phyloP scores from a whole-genome alignment of 1,140 invertebrate species.

The Asbolus verrucosus region DNA sequence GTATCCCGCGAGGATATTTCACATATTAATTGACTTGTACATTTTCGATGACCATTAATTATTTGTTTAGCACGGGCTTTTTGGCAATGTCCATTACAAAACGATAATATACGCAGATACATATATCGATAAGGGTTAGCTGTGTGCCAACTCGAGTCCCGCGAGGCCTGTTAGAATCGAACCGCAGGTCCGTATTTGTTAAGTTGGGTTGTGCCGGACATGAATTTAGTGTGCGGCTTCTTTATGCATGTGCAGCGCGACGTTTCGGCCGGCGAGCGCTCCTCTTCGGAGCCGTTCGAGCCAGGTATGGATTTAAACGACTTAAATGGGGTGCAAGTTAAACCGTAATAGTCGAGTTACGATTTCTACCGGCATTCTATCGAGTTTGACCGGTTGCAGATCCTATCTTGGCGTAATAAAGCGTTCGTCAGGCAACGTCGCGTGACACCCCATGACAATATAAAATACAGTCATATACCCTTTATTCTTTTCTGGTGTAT shows the following conservation, averaged over 20 bases:
- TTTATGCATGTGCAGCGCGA: not conserved
- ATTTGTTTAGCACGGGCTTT: slow-evolving; percentile 37
- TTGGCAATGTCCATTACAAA: slow-evolving; percentile 39
- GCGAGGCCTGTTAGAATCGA: slow-evolving; percentile 37
- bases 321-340: slow-evolving; percentile 37
- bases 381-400: slow-evolving; percentile 56
- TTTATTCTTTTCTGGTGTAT: slow-evolving; percentile 54
- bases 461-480: slow-evolving; percentile 59
- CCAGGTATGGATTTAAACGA: slow-evolving; percentile 8
- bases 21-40: slow-evolving; percentile 38
- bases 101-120: slow-evolving; percentile 40
- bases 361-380: slow-evolving; percentile 46
- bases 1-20: slow-evolving; percentile 37
- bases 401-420: slow-evolving; percentile 56
- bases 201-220: slow-evolving; percentile 7
- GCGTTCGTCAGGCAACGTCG: slow-evolving; percentile 55
- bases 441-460: slow-evolving; percentile 58
- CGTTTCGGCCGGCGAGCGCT: not conserved
- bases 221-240: not conserved
- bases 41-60: slow-evolving; percentile 39
- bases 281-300: not conserved
- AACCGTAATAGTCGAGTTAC: slow-evolving; percentile 41
- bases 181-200: slow-evolving; percentile 22
- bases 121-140: slow-evolving; percentile 41
- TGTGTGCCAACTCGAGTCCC: slow-evolving; percentile 31